Evolutionary conservation across 2,113 vertebrate genomes (phyloP).

Genomic region (Phoxinus phoxinus): DNA sequence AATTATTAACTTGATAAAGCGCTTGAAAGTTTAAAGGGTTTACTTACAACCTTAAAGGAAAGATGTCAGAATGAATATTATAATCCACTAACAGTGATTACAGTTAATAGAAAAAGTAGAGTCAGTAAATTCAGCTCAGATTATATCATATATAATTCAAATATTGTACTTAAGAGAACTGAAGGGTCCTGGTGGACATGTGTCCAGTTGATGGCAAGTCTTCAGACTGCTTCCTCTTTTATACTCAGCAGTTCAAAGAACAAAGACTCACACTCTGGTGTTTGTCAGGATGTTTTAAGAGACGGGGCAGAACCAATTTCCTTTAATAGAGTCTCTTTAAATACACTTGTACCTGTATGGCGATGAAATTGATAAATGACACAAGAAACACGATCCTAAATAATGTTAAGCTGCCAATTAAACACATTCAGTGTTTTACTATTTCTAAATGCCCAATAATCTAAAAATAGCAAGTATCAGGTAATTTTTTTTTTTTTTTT

Average conservation of each 20-base stretch:
- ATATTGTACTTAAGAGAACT: background rate
- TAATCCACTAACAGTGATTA: background rate
- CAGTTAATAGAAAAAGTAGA: background rate
- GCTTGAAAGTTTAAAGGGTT: background rate
- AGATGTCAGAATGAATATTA: background rate
- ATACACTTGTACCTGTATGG: background rate
- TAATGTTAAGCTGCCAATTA: background rate
- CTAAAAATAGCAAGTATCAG: background rate
- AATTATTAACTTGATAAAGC: background rate
- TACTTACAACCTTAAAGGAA: background rate
- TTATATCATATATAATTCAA: too few relatives aligned
- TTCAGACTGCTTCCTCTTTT: background rate
- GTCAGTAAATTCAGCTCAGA: background rate
- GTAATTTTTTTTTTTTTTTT: too few relatives aligned
- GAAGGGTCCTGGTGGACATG: background rate
- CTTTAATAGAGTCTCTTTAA: background rate
- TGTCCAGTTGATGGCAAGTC: background rate
- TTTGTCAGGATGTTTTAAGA: background rate
- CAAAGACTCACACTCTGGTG: background rate
- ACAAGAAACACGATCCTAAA: background rate
- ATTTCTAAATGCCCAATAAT: background rate
- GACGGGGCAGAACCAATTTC: background rate
- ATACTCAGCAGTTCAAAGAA: background rate
- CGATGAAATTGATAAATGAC: background rate
- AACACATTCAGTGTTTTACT: background rate